These are phyloP conservation scores for Cheirogaleus medius DNA, from an alignment of 2,113 vertebrate genomes.

Conservation along the genomic window DNA sequence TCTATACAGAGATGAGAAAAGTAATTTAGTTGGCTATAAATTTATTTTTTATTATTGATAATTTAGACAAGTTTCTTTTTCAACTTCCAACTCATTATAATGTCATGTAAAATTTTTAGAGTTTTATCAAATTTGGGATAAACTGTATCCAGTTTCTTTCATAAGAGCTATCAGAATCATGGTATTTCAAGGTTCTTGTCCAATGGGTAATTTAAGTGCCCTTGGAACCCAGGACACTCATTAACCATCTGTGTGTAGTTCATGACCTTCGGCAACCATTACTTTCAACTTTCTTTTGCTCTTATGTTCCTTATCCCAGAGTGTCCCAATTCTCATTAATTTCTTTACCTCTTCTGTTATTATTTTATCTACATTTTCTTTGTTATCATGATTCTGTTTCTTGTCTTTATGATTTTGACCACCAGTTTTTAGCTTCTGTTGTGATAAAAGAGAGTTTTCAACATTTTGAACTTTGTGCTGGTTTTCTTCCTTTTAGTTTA, in stretches of 20 bases:
- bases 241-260: background rate
- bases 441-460: slow-evolving; percentile 2
- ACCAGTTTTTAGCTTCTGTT: background rate
- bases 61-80: background rate
- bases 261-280: background rate
- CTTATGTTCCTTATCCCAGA: background rate
- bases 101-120: background rate
- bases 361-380: background rate
- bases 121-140: background rate
- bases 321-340: background rate
- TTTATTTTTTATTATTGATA: background rate
- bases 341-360: background rate
- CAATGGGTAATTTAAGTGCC: background rate
- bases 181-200: background rate
- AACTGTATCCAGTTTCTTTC: background rate
- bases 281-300: background rate
- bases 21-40: background rate
- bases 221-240: background rate
- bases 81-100: background rate
- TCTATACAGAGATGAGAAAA: background rate
- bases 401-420: background rate
- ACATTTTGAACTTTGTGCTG: background rate
- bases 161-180: background rate
- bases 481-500: background rate
- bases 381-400: background rate